phyloP scores from a whole-genome alignment of 2,888 invertebrate genomes.

The Baronia brevicornis region DNA sequence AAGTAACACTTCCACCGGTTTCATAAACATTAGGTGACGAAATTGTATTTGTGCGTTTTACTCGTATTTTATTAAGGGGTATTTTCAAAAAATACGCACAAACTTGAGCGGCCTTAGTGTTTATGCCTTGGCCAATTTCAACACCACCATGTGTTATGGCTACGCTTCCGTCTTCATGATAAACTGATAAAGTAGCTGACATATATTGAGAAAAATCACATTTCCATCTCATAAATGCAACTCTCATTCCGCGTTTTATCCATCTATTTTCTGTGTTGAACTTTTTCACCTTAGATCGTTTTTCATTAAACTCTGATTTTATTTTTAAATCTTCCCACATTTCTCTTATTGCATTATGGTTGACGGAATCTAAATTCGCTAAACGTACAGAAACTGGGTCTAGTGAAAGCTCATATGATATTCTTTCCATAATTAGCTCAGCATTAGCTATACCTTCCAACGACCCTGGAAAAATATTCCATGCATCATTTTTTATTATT shows the following conservation, averaged over 20 bases:
- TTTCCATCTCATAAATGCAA: slow-evolving; percentile 78
- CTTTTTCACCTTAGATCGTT: slow-evolving; percentile 57
- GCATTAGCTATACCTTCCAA: slow-evolving; percentile 71
- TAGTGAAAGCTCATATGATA: slow-evolving; percentile 62
- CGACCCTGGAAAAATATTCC: slow-evolving; percentile 40
- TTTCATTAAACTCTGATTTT: slow-evolving; percentile 64
- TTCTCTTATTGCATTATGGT: slow-evolving; percentile 36
- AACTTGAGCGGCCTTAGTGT: slow-evolving; percentile 81
- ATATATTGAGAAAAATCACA: slow-evolving; percentile 34
- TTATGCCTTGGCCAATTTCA: slow-evolving; percentile 84
- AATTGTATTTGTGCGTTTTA: slow-evolving; percentile 78
- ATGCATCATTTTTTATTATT: too few species aligned
- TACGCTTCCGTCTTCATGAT: slow-evolving; percentile 78
- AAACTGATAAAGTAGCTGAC: slow-evolving; percentile 76
- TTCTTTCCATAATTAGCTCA: slow-evolving; percentile 80
- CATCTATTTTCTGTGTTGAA: slow-evolving; percentile 81
- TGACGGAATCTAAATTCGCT: slow-evolving; percentile 53
- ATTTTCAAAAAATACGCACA: slow-evolving; percentile 79
- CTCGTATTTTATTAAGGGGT: slow-evolving; percentile 76
- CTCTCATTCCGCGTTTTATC: slow-evolving; percentile 80
- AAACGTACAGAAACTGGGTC: slow-evolving; percentile 74
- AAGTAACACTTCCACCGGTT: slow-evolving; percentile 81
- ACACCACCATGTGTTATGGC: slow-evolving; percentile 78
- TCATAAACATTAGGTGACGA: slow-evolving; percentile 77
- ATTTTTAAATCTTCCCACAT: slow-evolving; percentile 69